A percentile compares a stretch with the other conserved stretches of the same genome.
Conservation (phyloP, 2,113 vertebrate species). For the Catharus minimus region DNA sequence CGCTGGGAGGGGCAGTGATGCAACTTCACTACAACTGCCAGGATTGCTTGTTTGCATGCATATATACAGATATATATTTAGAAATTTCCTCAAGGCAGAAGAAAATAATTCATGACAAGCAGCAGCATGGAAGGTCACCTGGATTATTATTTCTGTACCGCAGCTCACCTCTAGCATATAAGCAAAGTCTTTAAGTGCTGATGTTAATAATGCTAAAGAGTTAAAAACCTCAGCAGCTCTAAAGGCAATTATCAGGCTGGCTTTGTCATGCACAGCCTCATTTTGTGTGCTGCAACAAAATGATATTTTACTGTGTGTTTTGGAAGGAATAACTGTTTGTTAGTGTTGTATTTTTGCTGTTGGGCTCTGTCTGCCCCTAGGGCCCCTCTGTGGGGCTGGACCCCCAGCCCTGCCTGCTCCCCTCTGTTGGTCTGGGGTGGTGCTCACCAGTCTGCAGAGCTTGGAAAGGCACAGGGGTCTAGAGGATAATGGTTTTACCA, state of each 20-base stretch:
- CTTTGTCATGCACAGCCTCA: background rate
- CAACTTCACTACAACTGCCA: fast-evolving
- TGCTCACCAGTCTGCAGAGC: fast-evolving
- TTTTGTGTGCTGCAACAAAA: background rate
- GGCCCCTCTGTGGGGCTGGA: fast-evolving
- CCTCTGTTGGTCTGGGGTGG: too few relatives aligned
- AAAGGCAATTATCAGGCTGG: background rate
- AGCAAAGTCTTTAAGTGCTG: background rate
- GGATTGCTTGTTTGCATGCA: background rate
- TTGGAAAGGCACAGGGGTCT: fast-evolving
- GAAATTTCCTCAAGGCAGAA: constrained; percentile 8
- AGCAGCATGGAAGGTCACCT: constrained; percentile 43
- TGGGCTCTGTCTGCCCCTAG: fast-evolving
- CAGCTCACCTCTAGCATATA: background rate
- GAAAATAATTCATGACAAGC: background rate
- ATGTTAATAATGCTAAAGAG: background rate
- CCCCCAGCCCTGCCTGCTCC: background rate
- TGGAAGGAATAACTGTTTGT: background rate
- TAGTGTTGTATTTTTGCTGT: fast-evolving
- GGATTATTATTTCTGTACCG: background rate
- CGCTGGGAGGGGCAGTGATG: background rate
- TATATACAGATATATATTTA: background rate
- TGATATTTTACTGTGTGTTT: background rate
- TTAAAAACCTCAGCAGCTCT: background rate
- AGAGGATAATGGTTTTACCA: background rate